Evolutionary conservation across 2,797 vertebrate genomes (phyloP), one percentile per base, ranked within the genome.

Genomic region (Bufotes viridis): DNA sequence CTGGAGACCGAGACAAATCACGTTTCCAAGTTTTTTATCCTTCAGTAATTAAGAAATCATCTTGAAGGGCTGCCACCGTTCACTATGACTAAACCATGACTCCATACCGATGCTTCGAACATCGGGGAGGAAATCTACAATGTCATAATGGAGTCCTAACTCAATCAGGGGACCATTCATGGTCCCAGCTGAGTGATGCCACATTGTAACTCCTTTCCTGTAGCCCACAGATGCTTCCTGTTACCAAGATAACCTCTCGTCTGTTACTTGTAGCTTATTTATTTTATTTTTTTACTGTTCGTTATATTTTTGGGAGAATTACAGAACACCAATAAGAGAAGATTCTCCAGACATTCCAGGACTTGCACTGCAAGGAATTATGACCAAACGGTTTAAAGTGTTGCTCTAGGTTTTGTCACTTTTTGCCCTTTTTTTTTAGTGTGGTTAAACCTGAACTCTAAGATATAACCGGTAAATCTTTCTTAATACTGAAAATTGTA

Each of bases 171-270:
- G 60, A n/a, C 70, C 80, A 87, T 60, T 80, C 81, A 78, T 70
- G 84, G 82, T 84, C 81, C 61, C 81, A 83, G 87, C 63, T 74
- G 87, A 85, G 76, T n/a, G 82, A 85, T 85, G 49, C 78, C 72
- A 65, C 69, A 85, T 81, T 74, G 76, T 72, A 85, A 86, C 84
- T 82, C 88, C 78, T 89, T 89, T 89, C 88, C 88, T 86, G 88
- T 57, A 34, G 34, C 79, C 70, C 24, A 29, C 88, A 89, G 88
- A 89, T 89, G 88, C 70, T 86, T 89, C 88, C 88, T 89, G 88
- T 89, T 82, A 82, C 63, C 79, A 51, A 82, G 88, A 89, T 89
- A 89, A 86, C 61, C 81, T 57, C 81, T 79, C 53, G 60, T 78
- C 74, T 67, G 81, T 51, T 58, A 61, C 75, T 84, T 79, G 58